Evolutionary conservation across 2,888 invertebrate genomes (phyloP), one percentile per base, ranked within the genome.

Genomic region (Priocnemis perturbator): DNA sequence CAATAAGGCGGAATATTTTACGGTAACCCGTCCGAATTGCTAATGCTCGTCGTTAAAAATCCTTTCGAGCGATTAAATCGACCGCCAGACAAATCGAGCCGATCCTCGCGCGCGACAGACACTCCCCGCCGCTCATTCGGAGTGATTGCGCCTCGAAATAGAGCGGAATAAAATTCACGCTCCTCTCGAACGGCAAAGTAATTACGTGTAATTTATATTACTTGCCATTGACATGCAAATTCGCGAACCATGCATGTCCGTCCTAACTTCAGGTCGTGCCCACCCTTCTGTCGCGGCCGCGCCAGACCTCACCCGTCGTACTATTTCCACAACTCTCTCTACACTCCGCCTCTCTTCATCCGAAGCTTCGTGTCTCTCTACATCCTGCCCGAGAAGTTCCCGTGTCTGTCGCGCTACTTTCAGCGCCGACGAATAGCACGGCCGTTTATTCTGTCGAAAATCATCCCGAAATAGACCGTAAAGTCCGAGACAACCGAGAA

Each of bases 161-260:
- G 83, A 81, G 76, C 76, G 79, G 81, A 85, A 85, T 85, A 84
- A 87, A 87, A 87, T 87, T 84, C 84, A 80, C 78, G 77, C 82
- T 82, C 81, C 82, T 83, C 81, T 78, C 80, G 83, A 82, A 83
- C 79, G 82, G 78, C 75, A 81, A 78, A 83, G 88, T 88, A 88
- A 88, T 88, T 88, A 86, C 85, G 83, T 85, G 87, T 88, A 88
- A 88, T 88, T 88, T 88, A 88, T 88, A 88, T 88, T 88, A 88
- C 88, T 85, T 79, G 79, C 85, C 82, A 88, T 88, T 88, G 88
- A 87, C 83, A 88, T 88, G 88, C 83, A 88, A 88, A 88, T 88
- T 79, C 69, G 76, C 71, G 79, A 19, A 67, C 78, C 81, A 76
- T 81, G 79, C 79, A 79, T 84, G 83, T 74, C 78, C 77, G 76